Base-by-base conservation (phyloP, 1,140 invertebrate species). In the Cephus cinctus region DNA sequence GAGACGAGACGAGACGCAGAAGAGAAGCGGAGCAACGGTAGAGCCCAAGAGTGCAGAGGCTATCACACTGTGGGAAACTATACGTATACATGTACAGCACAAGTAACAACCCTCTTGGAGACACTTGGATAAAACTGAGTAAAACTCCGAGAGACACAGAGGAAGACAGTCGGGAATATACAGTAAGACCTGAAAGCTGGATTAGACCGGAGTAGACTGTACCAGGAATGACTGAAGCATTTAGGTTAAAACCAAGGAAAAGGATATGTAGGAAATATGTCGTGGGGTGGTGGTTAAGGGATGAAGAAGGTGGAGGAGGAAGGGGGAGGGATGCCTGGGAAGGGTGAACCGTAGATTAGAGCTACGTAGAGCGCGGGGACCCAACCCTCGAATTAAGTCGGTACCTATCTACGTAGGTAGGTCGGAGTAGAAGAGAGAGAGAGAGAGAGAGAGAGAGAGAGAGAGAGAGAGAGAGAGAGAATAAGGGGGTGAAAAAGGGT, bases 1-100 rank as follows among this genome's bases (percentile, higher is more conserved):
- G 56, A 60, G 55, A 67, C 59, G 62, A 67, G 59, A 56, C 61
- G 54, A 53, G 56, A 59, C 59, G 57, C 63, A 63, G 59, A 57
- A 67, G 60, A 61, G 53, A 49, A 42, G 54, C 56, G 56, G 56
- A 63, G 56, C 25, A 27, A 27, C 8, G n/a, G 25, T 8, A 27
- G n/a, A 27, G 8, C 8, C 25, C 6, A 6, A 27, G 25, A n/a
- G n/a, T 8, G n/a, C 25, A 6, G 25, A 27, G 1, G 8, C 25
- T n/a, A n/a, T 27, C 8, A n/a, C 1, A 8, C 25, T 27, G 8
- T 27, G n/a, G 8, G n/a, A 6, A 8, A 27, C 25, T 27, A 8
- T 27, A 27, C n/a, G 8, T n/a, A n/a, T 1, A 8, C 25, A 8
- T 8, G n/a, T n/a, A 27, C 8, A n/a, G n/a, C 25, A 6, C n/a